These are phyloP conservation scores for Drosophila oshimai DNA, from an alignment of 1,140 invertebrate species.

Conservation along the genomic window DNA sequence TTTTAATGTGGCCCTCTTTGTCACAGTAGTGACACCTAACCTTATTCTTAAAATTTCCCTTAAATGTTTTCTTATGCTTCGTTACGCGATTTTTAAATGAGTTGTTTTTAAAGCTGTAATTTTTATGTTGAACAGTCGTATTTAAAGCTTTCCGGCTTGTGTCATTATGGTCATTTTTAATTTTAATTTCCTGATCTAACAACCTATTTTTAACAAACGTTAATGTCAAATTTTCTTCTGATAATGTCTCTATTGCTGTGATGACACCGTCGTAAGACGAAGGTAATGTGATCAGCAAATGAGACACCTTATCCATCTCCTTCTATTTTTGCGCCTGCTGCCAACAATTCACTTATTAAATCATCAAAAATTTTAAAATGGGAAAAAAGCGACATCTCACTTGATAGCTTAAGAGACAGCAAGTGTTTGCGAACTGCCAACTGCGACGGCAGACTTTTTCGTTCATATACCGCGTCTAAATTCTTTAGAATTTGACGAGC, in stretches of 20 bases:
- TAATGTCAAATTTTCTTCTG: not conserved
- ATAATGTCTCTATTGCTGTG: not conserved
- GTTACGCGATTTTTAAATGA: not conserved
- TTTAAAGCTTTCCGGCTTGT: slow-evolving; percentile 4
- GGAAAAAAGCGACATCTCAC: slow-evolving; percentile 57
- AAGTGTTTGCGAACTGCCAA: not conserved
- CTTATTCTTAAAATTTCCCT: slow-evolving; percentile 1
- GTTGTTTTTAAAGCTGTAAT: not conserved
- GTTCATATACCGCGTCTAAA: slow-evolving; percentile 1
- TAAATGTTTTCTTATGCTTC: slow-evolving; percentile 1
- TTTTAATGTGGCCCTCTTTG: slow-evolving; percentile 1
- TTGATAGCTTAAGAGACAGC: slow-evolving; percentile 65
- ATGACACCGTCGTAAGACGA: not conserved
- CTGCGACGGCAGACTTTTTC: slow-evolving; percentile 3
- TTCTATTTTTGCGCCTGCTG: slow-evolving; percentile 2
- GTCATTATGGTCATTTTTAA: not conserved
- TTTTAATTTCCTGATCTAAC: not conserved
- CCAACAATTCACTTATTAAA: slow-evolving; percentile 55
- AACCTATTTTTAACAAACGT: not conserved
- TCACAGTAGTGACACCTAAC: not conserved
- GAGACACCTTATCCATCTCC: slow-evolving; percentile 52
- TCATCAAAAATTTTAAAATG: slow-evolving; percentile 81
- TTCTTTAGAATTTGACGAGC: slow-evolving; percentile 4
- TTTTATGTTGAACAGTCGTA: not conserved
- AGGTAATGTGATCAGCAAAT: slow-evolving; percentile 45